Conservation (phyloP, 2,888 invertebrate genomes). For the Drosophila antonietae region DNA sequence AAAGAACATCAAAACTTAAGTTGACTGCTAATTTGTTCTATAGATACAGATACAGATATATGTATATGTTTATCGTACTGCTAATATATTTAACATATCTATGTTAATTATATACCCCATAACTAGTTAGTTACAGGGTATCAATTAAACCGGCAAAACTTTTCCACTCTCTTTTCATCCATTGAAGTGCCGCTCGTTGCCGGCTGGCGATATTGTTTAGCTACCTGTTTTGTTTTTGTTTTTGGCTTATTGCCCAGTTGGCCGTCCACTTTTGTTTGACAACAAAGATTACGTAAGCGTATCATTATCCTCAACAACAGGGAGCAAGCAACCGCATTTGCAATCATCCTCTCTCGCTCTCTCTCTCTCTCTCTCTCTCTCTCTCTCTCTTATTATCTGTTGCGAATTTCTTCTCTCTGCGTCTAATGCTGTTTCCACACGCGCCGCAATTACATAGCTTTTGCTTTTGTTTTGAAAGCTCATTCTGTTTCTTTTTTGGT, state of each 20-base stretch:
- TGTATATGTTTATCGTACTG: neutral
- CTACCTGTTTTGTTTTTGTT: conserved; percentile 50
- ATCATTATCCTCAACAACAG: neutral
- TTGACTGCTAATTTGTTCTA: neutral
- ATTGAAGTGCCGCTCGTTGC: conserved; percentile 7
- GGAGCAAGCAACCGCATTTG: neutral
- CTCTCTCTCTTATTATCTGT: neutral
- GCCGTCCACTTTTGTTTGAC: conserved; percentile 65
- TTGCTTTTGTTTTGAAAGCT: conserved; percentile 15
- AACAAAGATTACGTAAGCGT: conserved; percentile 74
- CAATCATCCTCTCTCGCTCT: conserved; percentile 15
- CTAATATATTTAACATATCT: neutral
- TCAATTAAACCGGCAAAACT: conserved; percentile 15
- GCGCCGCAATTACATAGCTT: neutral
- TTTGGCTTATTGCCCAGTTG: conserved; percentile 53
- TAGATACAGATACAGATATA: neutral
- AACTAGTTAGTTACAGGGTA: neutral
- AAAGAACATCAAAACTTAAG: neutral
- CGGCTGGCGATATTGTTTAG: conserved; percentile 12
- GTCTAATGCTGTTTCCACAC: neutral
- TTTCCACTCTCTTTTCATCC: neutral
- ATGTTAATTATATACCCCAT: neutral
- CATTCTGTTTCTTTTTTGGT: neutral
- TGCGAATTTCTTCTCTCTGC: neutral
- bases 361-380: conserved; percentile 15